Evolutionary conservation across 2,797 vertebrate genomes (phyloP).

Genomic region (Petrocephalus schoutedeni): DNA sequence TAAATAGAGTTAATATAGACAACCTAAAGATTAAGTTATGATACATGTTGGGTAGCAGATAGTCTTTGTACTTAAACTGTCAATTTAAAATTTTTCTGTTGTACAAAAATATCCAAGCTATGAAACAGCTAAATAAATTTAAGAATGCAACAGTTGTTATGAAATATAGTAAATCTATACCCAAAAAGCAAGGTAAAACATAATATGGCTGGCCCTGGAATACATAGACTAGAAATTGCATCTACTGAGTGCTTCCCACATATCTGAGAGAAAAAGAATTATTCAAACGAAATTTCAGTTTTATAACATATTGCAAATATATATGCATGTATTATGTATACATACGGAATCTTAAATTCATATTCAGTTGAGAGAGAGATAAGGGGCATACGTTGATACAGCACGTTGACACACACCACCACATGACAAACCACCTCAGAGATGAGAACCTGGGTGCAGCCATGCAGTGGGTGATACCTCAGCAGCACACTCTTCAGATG

Average conservation of each 20-base stretch:
- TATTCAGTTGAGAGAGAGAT: too few relatives aligned
- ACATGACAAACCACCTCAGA: too few relatives aligned
- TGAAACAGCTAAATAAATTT: background rate
- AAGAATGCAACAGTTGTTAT: background rate
- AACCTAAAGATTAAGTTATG: background rate
- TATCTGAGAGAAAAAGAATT: background rate
- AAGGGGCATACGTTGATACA: too few relatives aligned
- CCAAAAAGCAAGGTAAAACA: background rate
- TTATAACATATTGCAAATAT: background rate
- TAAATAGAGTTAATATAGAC: background rate
- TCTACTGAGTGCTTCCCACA: background rate
- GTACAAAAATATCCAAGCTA: background rate
- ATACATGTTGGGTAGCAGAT: background rate
- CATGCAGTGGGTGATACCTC: too few relatives aligned
- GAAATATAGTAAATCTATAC: background rate
- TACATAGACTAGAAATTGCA: background rate
- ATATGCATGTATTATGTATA: too few relatives aligned
- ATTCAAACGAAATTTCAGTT: background rate
- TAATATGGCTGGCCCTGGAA: background rate
- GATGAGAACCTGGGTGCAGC: too few relatives aligned
- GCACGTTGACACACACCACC: too few relatives aligned
- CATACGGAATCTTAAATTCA: too few relatives aligned
- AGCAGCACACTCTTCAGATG: too few relatives aligned
- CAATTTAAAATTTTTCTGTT: background rate
- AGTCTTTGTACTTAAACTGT: background rate